Evolutionary conservation across 2,797 vertebrate genomes (phyloP).

Genomic region (Acipenser ruthenus): DNA sequence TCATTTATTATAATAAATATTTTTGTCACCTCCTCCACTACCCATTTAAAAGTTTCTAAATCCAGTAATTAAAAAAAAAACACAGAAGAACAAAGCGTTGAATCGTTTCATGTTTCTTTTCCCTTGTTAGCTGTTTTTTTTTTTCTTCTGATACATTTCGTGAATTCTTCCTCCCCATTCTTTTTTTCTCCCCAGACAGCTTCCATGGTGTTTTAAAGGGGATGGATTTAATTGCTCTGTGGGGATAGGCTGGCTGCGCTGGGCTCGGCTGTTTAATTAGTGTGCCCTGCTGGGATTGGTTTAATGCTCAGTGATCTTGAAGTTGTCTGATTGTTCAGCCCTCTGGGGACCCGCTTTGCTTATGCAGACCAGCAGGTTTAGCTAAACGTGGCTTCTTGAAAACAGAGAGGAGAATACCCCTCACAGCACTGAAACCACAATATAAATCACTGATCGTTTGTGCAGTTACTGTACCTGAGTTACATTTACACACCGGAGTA

Average conservation of each 20-base stretch:
- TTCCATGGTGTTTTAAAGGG: slow-evolving; percentile 98
- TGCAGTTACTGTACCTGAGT: slow-evolving; percentile 17
- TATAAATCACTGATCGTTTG: slow-evolving; percentile 32
- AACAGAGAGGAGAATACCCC: slow-evolving; percentile 39
- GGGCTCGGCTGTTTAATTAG: slow-evolving; percentile 99
- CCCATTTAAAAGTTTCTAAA: slow-evolving; percentile 58
- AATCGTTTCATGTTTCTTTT: slow-evolving; percentile 71
- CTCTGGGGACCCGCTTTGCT: slow-evolving; percentile 75
- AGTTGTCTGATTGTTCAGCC: slow-evolving; percentile 93
- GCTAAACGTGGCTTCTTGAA: slow-evolving; percentile 75
- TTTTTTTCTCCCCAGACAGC: slow-evolving; percentile 75
- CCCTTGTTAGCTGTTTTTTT: slow-evolving; percentile 70
- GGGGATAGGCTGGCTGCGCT: slow-evolving; percentile 98
- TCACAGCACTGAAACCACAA: slow-evolving; percentile 31
- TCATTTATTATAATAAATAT: slow-evolving; percentile 57
- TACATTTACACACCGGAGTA: too few relatives aligned
- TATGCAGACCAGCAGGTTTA: slow-evolving; percentile 68
- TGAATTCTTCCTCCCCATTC: slow-evolving; percentile 57
- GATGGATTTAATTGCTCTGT: slow-evolving; percentile 99
- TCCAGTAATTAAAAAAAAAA: slow-evolving; percentile 76
- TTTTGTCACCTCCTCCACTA: slow-evolving; percentile 63
- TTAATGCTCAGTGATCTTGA: slow-evolving; percentile 98
- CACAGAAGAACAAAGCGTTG: slow-evolving; percentile 75
- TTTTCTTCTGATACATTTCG: slow-evolving; percentile 80
- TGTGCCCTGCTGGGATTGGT: slow-evolving; percentile 96